Evolutionary conservation across 2,888 invertebrate genomes (phyloP).

Genomic region (Lithophane leautieri): DNA sequence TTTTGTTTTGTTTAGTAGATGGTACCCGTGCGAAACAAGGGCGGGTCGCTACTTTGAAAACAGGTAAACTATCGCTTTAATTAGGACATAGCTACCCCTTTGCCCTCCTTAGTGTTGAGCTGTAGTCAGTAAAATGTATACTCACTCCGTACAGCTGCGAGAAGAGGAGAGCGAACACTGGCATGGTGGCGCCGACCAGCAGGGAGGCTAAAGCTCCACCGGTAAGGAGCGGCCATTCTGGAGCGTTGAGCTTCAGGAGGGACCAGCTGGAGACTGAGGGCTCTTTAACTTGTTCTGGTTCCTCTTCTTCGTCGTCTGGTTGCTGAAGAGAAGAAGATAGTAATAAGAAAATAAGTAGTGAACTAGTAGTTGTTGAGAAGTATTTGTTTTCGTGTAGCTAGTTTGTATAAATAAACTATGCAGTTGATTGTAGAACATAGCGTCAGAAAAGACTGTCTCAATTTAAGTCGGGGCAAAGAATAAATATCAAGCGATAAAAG

Average conservation of each 20-base stretch:
- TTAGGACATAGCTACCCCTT: no score
- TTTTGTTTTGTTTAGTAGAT: no score
- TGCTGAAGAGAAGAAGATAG: conserved; percentile 43
- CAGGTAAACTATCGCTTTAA: no score
- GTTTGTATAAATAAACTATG: not conserved
- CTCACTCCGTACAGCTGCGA: conserved; percentile 92
- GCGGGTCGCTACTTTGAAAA: no score
- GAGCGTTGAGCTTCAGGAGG: conserved; percentile 90
- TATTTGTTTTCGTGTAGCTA: not conserved
- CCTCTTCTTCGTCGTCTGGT: conserved; percentile 58
- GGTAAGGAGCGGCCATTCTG: conserved; percentile 91
- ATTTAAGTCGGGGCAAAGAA: not conserved
- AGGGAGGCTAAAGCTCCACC: conserved; percentile 90
- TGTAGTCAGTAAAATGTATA: conserved; percentile 30
- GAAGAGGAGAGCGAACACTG: conserved; percentile 92
- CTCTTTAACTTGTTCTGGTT: conserved; percentile 54
- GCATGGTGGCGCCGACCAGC: conserved; percentile 92
- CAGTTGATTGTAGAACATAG: not conserved
- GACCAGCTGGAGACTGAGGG: conserved; percentile 74
- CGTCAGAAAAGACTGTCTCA: not conserved
- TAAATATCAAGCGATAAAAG: not conserved
- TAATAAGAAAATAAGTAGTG: not conserved
- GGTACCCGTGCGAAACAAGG: no score
- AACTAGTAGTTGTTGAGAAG: not conserved
- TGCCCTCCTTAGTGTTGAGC: no score